phyloP scores from a whole-genome alignment of 2,113 vertebrate species.

The Uria lomvia region DNA sequence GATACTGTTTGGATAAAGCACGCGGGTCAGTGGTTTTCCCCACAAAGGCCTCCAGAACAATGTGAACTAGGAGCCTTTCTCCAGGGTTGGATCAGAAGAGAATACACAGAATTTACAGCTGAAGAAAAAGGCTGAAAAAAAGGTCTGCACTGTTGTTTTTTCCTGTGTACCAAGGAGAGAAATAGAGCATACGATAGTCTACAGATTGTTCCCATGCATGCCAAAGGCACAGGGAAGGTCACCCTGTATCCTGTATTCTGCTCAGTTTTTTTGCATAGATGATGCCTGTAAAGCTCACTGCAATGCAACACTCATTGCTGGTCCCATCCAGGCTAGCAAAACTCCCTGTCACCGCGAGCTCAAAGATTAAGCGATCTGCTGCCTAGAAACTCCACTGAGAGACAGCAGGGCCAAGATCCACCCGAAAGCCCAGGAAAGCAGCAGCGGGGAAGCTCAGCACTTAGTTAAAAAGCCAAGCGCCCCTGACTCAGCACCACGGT shows the following conservation, averaged over 20 bases:
- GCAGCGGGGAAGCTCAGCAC: not conserved
- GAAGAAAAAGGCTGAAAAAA: not conserved
- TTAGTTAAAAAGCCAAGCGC: not conserved
- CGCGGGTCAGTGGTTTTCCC: not conserved
- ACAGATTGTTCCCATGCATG: not conserved
- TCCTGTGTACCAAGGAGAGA: not conserved
- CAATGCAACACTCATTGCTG: not conserved
- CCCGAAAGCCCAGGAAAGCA: not conserved
- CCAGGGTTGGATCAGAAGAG: not conserved
- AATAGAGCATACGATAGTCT: rapidly evolving
- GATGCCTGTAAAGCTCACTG: not conserved
- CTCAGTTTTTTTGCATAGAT: not conserved
- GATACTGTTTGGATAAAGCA: not conserved
- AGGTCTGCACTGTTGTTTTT: not conserved
- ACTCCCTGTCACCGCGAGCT: not conserved
- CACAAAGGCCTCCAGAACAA: not conserved
- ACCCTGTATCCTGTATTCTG: not conserved
- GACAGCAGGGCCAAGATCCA: not conserved
- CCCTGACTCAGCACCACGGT: not conserved
- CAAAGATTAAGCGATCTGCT: not conserved
- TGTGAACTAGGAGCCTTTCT: not conserved
- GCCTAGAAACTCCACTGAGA: not conserved
- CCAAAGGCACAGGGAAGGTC: not conserved
- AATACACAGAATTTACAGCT: not conserved
- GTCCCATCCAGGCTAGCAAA: not conserved